Evolutionary conservation across 53 echinoderm and acorn worm genomes (phyloP).

Genomic region (Astropecten irregularis): DNA sequence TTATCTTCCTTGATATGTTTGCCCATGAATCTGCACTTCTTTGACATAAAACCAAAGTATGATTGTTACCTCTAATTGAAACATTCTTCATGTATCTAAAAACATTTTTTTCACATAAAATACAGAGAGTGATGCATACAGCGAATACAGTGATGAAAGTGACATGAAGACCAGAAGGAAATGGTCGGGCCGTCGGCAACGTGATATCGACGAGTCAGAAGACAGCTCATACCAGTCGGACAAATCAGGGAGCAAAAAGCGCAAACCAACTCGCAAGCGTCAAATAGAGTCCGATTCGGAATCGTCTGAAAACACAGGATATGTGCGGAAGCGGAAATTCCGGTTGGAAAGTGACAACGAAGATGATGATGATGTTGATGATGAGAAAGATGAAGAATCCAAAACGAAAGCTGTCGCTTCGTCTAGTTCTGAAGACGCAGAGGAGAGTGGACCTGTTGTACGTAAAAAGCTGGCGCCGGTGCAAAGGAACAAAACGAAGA

Average conservation of each 20-base stretch:
- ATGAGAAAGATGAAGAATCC: not conserved
- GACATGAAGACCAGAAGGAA: slow-evolving; percentile 29
- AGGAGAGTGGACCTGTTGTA: slow-evolving; percentile 44
- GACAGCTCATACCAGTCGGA: slow-evolving; percentile 5
- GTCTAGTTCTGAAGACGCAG: slow-evolving; percentile 17
- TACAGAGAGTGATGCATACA: slow-evolving; percentile 47
- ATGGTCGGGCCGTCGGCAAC: not conserved
- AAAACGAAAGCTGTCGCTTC: not conserved
- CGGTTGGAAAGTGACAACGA: slow-evolving; percentile 85
- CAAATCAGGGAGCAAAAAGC: not conserved
- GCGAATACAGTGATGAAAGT: slow-evolving; percentile 66
- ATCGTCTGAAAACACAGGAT: slow-evolving; percentile 24
- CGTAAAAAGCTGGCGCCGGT: slow-evolving; percentile 25
- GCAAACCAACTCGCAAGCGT: not conserved
- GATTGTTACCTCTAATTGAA: too few species aligned
- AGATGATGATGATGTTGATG: slow-evolving; percentile 40
- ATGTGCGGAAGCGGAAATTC: slow-evolving; percentile 80
- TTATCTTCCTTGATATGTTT: too few species aligned
- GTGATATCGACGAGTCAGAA: not conserved
- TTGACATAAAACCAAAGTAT: too few species aligned
- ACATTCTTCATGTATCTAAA: too few species aligned
- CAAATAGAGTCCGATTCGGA: slow-evolving; percentile 18
- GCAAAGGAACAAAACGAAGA: slow-evolving; percentile 25
- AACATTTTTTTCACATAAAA: too few species aligned
- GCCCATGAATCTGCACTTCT: too few species aligned